Conservation (phyloP, 2,888 invertebrate species). For the Mythimna impura region DNA sequence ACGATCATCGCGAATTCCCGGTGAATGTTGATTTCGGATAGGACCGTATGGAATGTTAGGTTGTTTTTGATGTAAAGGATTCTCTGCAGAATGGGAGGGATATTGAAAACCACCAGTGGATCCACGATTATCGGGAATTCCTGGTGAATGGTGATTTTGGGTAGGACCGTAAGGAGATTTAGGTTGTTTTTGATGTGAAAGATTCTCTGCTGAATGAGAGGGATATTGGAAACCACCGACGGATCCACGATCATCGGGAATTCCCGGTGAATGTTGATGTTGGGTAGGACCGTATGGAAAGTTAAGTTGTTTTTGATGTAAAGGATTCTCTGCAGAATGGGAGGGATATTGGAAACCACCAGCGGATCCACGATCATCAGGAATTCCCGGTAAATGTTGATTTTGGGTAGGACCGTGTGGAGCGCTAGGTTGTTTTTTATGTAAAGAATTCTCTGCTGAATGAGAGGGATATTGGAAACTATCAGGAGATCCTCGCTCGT, state of each 20-base stretch:
- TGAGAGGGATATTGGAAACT: neutral
- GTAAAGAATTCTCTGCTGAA: too few relatives aligned
- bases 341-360: too few relatives aligned
- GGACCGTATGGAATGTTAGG: too few relatives aligned
- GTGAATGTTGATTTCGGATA: too few relatives aligned
- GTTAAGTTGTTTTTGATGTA: neutral
- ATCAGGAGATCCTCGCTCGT: neutral
- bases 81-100: neutral
- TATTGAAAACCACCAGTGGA: neutral
- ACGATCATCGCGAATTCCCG: too few relatives aligned
- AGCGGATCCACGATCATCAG: too few relatives aligned
- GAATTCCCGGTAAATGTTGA: too few relatives aligned
- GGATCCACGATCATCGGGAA: neutral
- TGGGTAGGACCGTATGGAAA: too few relatives aligned
- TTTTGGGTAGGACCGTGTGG: too few relatives aligned
- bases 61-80: too few relatives aligned
- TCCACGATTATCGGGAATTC: neutral
- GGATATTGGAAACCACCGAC: neutral
- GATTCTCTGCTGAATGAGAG: neutral
- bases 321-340: neutral
- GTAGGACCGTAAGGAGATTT: neutral
- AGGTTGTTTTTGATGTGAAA: neutral
- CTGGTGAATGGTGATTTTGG: neutral
- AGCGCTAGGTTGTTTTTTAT: too few relatives aligned
- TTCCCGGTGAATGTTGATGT: neutral